phyloP scores from a whole-genome alignment of 2,797 vertebrate genomes.

The Sparus aurata region DNA sequence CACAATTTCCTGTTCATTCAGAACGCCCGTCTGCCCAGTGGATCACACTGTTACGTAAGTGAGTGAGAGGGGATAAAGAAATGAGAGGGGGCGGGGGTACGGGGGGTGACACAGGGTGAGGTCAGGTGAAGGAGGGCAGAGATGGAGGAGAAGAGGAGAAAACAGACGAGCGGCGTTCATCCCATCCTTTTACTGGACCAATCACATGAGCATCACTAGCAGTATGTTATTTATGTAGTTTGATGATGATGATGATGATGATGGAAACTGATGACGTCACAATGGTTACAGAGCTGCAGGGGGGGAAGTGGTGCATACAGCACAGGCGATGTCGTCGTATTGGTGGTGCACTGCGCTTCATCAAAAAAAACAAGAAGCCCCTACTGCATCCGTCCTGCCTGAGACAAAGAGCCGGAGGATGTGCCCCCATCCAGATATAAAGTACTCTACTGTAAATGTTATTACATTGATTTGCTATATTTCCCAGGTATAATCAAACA shows the following conservation, averaged over 20 bases:
- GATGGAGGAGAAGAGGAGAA: constrained; percentile 10
- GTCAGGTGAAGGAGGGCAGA: constrained; percentile 49
- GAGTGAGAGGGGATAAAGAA: constrained; percentile 2
- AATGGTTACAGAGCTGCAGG: constrained; percentile 14
- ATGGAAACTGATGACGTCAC: constrained; percentile 49
- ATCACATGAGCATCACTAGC: not conserved
- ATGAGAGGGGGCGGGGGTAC: not conserved
- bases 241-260: constrained; percentile 17
- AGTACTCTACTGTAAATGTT: no score
- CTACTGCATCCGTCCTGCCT: not conserved
- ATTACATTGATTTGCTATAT: not conserved
- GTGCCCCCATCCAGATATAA: not conserved
- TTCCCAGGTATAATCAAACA: not conserved
- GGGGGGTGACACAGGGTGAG: constrained; percentile 21
- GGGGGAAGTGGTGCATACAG: constrained; percentile 8
- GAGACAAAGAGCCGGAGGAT: not conserved
- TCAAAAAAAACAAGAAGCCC: not conserved
- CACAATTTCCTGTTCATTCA: constrained; percentile 76
- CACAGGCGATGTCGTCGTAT: not conserved
- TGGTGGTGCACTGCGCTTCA: constrained; percentile 35
- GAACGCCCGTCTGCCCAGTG: constrained; percentile 31
- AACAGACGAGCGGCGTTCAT: not conserved
- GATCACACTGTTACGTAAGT: constrained; percentile 52
- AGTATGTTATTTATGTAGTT: not conserved
- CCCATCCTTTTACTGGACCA: not conserved